Evolutionary conservation across 1,140 invertebrate genomes (phyloP).

Genomic region (Platyscapa corneri): DNA sequence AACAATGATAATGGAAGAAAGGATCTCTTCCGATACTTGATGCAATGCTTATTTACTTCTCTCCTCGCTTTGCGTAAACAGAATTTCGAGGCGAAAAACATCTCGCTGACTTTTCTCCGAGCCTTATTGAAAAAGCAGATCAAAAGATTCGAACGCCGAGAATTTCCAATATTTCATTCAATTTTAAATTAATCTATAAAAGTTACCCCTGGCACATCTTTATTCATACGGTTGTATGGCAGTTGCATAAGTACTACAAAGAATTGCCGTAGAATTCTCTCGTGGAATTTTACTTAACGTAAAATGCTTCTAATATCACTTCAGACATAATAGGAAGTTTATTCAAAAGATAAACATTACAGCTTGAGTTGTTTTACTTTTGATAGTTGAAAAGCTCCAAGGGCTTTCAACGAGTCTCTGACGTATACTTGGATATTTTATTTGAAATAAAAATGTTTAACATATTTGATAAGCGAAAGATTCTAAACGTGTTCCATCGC

Average conservation of each 20-base stretch:
- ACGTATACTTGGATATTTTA: neutral
- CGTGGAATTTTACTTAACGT: slow-evolving; percentile 12
- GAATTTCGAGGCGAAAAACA: neutral
- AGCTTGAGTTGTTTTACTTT: neutral
- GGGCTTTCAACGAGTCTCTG: neutral
- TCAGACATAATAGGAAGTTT: neutral
- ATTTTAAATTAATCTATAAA: neutral
- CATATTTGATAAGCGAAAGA: neutral
- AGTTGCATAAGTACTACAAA: neutral
- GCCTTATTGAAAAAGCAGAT: neutral
- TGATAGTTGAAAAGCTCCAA: neutral
- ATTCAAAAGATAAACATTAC: neutral
- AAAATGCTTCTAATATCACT: slow-evolving; percentile 2
- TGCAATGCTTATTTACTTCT: neutral
- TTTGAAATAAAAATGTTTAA: neutral
- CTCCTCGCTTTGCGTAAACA: neutral
- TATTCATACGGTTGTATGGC: neutral
- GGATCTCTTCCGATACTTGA: neutral
- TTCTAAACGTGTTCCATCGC: neutral
- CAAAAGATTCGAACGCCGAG: neutral
- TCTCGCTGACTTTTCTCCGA: neutral
- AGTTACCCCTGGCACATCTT: neutral
- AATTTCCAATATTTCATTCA: neutral
- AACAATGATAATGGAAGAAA: neutral
- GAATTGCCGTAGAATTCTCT: neutral